A percentile compares a stretch with the other conserved stretches of the same genome.
Conservation (phyloP, 2,797 vertebrate genomes). For the Cirrhinus mrigala region DNA sequence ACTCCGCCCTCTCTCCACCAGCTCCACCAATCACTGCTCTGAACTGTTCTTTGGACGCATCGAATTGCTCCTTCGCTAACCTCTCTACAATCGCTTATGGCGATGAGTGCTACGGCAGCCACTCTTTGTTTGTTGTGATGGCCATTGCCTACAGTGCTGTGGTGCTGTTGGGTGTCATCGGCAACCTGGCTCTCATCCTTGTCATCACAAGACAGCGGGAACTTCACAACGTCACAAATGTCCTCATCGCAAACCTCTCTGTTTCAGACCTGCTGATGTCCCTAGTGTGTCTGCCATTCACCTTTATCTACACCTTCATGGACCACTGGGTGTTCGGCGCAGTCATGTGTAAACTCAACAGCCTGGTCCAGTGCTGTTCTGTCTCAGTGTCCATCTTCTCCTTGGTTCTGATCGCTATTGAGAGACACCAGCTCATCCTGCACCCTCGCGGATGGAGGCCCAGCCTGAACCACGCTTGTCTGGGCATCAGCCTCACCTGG, state of each 20-base stretch:
- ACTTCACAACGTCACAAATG: constrained; percentile 89
- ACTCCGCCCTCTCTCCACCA: constrained; percentile 51
- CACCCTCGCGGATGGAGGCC: constrained; percentile 88
- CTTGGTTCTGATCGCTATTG: constrained; percentile 85
- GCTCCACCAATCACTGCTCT: constrained; percentile 53
- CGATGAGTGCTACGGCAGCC: constrained; percentile 62
- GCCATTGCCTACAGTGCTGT: constrained; percentile 85
- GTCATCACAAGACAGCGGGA: constrained; percentile 86
- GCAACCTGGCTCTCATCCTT: constrained; percentile 85
- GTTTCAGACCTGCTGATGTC: constrained; percentile 86
- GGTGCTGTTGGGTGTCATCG: constrained; percentile 84
- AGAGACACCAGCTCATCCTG: constrained; percentile 87
- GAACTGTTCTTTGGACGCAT: constrained; percentile 58
- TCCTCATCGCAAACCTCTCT: constrained; percentile 88
- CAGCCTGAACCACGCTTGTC: constrained; percentile 82
- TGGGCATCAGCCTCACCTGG: constrained; percentile 85
- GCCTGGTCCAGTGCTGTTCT: constrained; percentile 85
- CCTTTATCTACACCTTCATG: constrained; percentile 89
- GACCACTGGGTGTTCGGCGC: constrained; percentile 90
- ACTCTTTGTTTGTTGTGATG: constrained; percentile 74
- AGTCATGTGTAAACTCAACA: constrained; percentile 87
- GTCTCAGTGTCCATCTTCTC: constrained; percentile 88
- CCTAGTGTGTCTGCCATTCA: constrained; percentile 88
- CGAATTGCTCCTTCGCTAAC: constrained; percentile 63
- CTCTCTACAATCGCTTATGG: constrained; percentile 53